Base-by-base conservation (phyloP, 2,113 vertebrate species). In the Neomonachus schauinslandi region DNA sequence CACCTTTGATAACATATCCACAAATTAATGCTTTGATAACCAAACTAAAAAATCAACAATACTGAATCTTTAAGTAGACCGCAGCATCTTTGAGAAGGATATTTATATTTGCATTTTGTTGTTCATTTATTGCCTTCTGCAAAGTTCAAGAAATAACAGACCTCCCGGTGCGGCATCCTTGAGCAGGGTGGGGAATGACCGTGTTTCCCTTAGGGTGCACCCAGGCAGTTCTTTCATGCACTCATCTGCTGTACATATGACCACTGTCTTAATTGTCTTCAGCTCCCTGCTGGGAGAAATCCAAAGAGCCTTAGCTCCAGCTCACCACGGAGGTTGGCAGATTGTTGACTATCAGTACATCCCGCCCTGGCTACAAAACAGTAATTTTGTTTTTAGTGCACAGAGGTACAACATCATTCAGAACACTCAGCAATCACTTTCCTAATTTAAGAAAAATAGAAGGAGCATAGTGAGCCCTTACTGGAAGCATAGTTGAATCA, bases 401-500 rank as follows among this genome's bases (percentile, higher is more conserved):
- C 36, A 14, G 7, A 24, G 51, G 33, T 14, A 28, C 28, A 33
- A 24, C 4, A 39, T 33, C 59, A 3, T 71, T 81, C 19, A 69
- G 53, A 96, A 72, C 2, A 72, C 67, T 76, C 77, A 42, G n/a
- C 21, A 84, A 71, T 46, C 81, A 57, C n/a, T 53, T 76, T 61
- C 39, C 13, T 63, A 55, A 61, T 63, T 91, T 19, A 74, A 88
- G 59, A 59, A 72, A 85, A 88, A 59, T 4, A 39, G 24, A 82
- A 49, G 55, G 31, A 83, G 24, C 28, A 14, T 87, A 33, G 72
- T 65, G 39, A 90, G 79, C 22, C 13, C 63, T 46, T 88, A 76
- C 71, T 65, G 46, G 76, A 94, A 97, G 71, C 33, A 67, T 4
- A 72, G 31, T 13, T 97, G n/a, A 94, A 91, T 65, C 65, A 79